These are phyloP conservation scores for Teinopalpus imperialis DNA, from an alignment of 2,888 invertebrate genomes.

Conservation along the genomic window DNA sequence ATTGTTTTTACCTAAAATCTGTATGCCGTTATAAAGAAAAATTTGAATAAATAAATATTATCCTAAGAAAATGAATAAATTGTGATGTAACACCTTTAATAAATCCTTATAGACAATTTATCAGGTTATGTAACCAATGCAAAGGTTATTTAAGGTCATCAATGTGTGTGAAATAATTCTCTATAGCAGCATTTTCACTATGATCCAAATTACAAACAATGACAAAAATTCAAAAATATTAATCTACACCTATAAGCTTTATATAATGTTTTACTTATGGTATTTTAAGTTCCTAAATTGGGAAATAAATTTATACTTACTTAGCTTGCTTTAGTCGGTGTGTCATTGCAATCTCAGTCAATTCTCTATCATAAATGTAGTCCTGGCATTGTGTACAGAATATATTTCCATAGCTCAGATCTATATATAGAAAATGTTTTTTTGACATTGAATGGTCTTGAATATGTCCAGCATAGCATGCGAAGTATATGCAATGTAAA, in stretches of 20 bases:
- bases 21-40: too few species aligned
- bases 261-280: too few species aligned
- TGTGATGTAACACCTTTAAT: too few species aligned
- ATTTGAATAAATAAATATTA: too few species aligned
- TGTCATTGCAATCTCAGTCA: constrained; percentile 78
- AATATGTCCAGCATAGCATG: constrained; percentile 93
- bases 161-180: neutral
- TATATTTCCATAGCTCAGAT: constrained; percentile 93
- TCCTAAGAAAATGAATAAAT: too few species aligned
- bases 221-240: too few species aligned
- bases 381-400: constrained; percentile 95
- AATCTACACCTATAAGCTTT: too few species aligned
- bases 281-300: too few species aligned
- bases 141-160: constrained; percentile 8
- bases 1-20: too few species aligned
- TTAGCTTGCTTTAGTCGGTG: constrained; percentile 81
- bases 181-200: too few species aligned
- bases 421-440: constrained; percentile 92
- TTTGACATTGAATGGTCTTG: constrained; percentile 91
- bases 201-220: too few species aligned
- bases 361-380: constrained; percentile 93
- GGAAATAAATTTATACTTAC: constrained; percentile 49
- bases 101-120: too few species aligned
- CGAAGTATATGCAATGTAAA: constrained; percentile 96
- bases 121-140: constrained; percentile 4